Evolutionary conservation across 1,140 invertebrate species (phyloP), one percentile per base, ranked within the genome.

Genomic region (Cydia splendana): DNA sequence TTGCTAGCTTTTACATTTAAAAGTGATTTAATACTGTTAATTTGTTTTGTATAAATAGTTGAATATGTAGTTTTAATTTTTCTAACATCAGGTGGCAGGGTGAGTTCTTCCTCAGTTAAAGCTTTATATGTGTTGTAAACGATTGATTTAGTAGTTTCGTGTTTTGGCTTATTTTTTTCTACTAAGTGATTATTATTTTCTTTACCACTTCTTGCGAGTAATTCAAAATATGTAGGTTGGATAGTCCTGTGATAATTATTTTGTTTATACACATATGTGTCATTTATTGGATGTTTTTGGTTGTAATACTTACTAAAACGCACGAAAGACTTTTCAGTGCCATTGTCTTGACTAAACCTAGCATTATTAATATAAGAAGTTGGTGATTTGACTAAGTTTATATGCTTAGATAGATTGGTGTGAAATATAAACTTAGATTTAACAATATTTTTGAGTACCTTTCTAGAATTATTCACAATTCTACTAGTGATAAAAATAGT

Each of bases 91-190:
- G 34, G 53, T 76, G 51, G 24, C 0, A 73, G 24, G 48, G 84
- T 78, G 2, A 77, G 15, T 73, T 85, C 81, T 74, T 86, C 86
- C 73, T 86, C 80, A 7, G 65, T 81, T 9, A 77, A 62, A 28
- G 81, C 80, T 57, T 79, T 69, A 75, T 82, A 85, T 13, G 82
- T 81, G 77, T 85, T 85, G 69, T 85, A 85, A 34, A 78, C 79
- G 45, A 85, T 78, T n/a, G 48, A 76, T 75, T 79, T 79, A 1
- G 24, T 57, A 15, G 48, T 76, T 65, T 76, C 71, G 3, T 62
- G 57, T 20, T 24, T 62, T 24, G 7, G 18, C 9, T 24, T 24
- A 24, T 5, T 20, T 24, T 62, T 24, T 9, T 20, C 1, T 62
- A 9, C 20, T 10, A 18, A 9, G 2, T 62, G 15, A 62, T 62